Conservation (phyloP, 2,797 vertebrate genomes). For the Myiotriccus ornatus region DNA sequence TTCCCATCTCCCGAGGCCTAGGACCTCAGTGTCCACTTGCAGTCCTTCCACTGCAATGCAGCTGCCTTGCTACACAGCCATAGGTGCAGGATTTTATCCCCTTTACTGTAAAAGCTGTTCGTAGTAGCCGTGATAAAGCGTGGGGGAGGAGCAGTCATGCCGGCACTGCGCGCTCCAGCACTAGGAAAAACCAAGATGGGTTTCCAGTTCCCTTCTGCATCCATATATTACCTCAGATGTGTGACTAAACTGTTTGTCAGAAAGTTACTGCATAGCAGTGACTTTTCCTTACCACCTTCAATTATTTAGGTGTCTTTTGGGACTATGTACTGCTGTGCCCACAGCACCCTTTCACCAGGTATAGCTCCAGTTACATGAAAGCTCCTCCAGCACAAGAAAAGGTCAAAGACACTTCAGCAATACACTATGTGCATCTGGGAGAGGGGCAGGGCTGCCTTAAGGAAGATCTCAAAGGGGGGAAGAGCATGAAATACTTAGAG, state of each 20-base stretch:
- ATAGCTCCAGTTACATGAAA: neutral
- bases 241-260: neutral
- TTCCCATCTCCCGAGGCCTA: accelerated
- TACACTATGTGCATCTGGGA: neutral
- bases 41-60: neutral
- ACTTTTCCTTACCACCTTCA: neutral
- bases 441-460: neutral
- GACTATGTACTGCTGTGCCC: neutral
- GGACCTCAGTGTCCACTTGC: neutral
- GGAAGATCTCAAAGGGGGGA: neutral
- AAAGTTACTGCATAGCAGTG: neutral
- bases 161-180: accelerated
- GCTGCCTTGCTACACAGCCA: neutral
- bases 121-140: accelerated
- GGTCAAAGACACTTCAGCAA: neutral
- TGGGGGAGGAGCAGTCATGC: neutral
- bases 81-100: neutral
- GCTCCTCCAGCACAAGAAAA: neutral
- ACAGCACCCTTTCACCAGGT: neutral
- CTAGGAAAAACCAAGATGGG: neutral
- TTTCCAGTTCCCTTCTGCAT: neutral
- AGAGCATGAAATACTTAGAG: neutral
- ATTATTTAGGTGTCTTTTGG: neutral
- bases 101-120: neutral
- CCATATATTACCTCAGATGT: neutral